Evolutionary conservation across 92 coral and sea anemone species (phyloP).

Genomic region (Zoanthus solanderi): DNA sequence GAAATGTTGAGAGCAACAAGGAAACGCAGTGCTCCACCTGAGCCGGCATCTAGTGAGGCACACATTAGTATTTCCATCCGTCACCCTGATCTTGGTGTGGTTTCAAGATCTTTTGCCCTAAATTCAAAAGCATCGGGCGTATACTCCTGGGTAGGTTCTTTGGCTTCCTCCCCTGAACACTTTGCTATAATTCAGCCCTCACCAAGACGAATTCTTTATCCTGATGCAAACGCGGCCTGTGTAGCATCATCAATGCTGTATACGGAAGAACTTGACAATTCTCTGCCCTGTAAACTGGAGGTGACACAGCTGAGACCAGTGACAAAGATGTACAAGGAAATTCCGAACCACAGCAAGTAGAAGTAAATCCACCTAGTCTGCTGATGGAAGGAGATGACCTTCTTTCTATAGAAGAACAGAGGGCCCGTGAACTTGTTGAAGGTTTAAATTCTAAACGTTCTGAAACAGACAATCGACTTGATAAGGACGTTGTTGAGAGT

Average conservation of each 20-base stretch:
- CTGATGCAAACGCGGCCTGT: constrained; percentile 32
- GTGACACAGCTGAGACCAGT: constrained; percentile 5
- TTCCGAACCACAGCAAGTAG: background rate
- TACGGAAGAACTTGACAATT: constrained; percentile 11
- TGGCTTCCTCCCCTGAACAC: constrained; percentile 55
- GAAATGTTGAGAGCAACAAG: constrained; percentile 40
- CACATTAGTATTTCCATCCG: constrained; percentile 58
- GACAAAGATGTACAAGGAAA: constrained; percentile 28
- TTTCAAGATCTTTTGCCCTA: constrained; percentile 55
- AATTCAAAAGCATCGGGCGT: constrained; percentile 45
- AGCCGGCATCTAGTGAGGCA: constrained; percentile 52
- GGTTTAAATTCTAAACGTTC: constrained; percentile 24
- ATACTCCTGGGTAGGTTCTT: constrained; percentile 63
- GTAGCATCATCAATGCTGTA: constrained; percentile 43
- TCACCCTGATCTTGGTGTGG: constrained; percentile 56
- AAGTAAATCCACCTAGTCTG: constrained; percentile 44
- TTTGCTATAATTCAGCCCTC: constrained; percentile 28
- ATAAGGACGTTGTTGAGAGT: background rate
- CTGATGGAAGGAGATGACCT: constrained; percentile 50
- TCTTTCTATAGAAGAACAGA: constrained; percentile 6
- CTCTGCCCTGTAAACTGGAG: constrained; percentile 32
- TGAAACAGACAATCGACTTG: constrained; percentile 7
- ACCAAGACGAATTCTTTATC: constrained; percentile 30
- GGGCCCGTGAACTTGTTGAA: constrained; percentile 21
- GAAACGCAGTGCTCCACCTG: constrained; percentile 40